Base-by-base conservation (phyloP, 2,888 invertebrate species). In the Perizoma flavofasciatum region DNA sequence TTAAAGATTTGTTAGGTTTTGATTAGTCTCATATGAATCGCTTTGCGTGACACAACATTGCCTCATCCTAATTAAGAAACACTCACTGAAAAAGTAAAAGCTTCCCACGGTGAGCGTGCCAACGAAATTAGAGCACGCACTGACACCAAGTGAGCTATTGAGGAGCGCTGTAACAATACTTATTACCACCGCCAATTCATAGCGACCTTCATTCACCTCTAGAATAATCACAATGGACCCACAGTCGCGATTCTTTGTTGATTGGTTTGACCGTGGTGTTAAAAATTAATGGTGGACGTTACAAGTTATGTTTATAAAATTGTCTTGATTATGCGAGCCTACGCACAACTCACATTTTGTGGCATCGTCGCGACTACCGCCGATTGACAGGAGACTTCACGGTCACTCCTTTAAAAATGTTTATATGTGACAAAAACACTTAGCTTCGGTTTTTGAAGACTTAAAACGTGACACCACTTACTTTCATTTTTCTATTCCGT, bases 61-160 rank as follows among this genome's bases (percentile, higher is more conserved):
- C 75, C 73, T 70, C 72, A 73, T 72, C 66, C 74, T 76, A 74
- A 81, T 79, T 79, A 58, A 49, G 55, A 52, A 82, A 82, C 81
- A 81, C 77, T 75, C 79, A 75, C 72, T 70, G 75, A 55, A 58
- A 62, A 58, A 62, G 58, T 81, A 81, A 82, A 78, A 78, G 82
- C 84, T 88, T 88, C 88, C 86, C 88, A 88, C 87, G 87, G 78
- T 77, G 73, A 73, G 73, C 72, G 77, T 78, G 79, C 77, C 74
- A 73, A 79, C 79, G 73, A 81, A 88, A 85, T 81, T 87, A 71
- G 88, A 88, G 82, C 88, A 74, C 71, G 73, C 73, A 75, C 83
- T 86, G 85, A 86, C 88, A 88, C 85, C 85, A 79, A 79, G 78
- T 83, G 72, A 73, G 75, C 78, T 79, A 77, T 81, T 70, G 69